phyloP scores from a whole-genome alignment of 1,140 invertebrate species.

The Lanistes nyassanus region DNA sequence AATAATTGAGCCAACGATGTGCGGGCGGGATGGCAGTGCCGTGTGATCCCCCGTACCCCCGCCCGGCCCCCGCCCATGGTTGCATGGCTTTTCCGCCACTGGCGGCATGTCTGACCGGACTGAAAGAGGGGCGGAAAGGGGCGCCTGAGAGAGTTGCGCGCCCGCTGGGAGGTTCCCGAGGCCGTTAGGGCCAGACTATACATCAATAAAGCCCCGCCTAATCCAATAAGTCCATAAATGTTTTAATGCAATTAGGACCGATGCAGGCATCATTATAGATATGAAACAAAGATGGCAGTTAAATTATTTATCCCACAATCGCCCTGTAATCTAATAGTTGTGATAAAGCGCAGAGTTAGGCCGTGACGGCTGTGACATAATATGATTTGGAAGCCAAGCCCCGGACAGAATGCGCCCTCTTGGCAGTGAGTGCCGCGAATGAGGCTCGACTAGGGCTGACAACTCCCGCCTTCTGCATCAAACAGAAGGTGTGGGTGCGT shows the following conservation, averaged over 20 bases:
- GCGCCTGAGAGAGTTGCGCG: neutral
- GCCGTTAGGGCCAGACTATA: slow-evolving; percentile 20
- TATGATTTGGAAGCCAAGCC: slow-evolving; percentile 32
- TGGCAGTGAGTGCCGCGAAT: neutral
- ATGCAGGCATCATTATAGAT: slow-evolving; percentile 50
- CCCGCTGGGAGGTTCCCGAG: neutral
- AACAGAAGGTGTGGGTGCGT: neutral
- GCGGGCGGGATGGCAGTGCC: neutral
- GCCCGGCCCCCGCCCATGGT: too few relatives aligned
- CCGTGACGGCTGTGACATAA: slow-evolving; percentile 33
- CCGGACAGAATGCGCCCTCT: slow-evolving; percentile 15
- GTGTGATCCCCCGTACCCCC: slow-evolving; percentile 4
- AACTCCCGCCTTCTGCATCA: neutral
- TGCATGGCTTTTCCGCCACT: too few relatives aligned
- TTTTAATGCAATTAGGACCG: slow-evolving; percentile 46
- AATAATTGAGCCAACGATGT: slow-evolving; percentile 28
- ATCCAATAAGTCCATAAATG: slow-evolving; percentile 48
- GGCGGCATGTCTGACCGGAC: neutral
- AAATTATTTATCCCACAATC: slow-evolving; percentile 53
- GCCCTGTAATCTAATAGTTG: slow-evolving; percentile 46
- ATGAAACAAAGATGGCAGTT: slow-evolving; percentile 54
- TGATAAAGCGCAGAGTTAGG: slow-evolving; percentile 49
- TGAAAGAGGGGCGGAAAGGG: neutral
- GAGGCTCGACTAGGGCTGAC: neutral
- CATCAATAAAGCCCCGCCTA: slow-evolving; percentile 30